Evolutionary conservation across 2,113 vertebrate species (phyloP), one percentile per base, ranked within the genome.

Genomic region (Pholis gunnellus): DNA sequence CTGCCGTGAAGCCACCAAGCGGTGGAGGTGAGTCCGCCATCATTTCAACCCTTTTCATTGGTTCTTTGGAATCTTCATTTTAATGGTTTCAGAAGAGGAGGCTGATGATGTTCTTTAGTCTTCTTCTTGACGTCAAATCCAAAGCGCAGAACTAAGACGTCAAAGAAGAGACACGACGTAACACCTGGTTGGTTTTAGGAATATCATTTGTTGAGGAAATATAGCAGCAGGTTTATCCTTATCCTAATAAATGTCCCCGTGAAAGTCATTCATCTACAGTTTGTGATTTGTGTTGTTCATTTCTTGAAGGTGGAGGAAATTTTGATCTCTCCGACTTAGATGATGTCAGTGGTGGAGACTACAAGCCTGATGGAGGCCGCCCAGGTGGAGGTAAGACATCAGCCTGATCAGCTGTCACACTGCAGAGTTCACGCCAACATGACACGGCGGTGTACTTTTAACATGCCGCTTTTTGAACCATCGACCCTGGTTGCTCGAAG

Each of bases 361-460:
- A 93, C 85, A 91, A 91, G 1, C 95, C 94, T 7, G 94, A 96
- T 2, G 78, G 80, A 36, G 87, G 87, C 29, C 17, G 14, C 2
- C 56, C 72, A n/a, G 82, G 69, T 44, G 60, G 67, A 60, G 84
- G 93, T 94, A 72, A 64, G 83, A 36, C 50, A 6, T 48, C 29
- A 17, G 67, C n/a, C 29, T 3, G 13, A 38, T 36, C 13, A 20
- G 14, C 13, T 38, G 57, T 61, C 42, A 50, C 14, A n/a, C 22
- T 18, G 14, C 5, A 4, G 48, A 52, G 52, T 56, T 56, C 13
- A 56, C 9, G 25, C 4, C n/a, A 25, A 31, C 31, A 38, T 8
- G 36, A 6, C 46, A 48, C 46, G 14, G 15, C 14, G 1, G 14
- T 15, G 46, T 18, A 18, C 46, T 18, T 48, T 1, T 44, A 44